Evolutionary conservation across 1,140 invertebrate genomes (phyloP).

Genomic region (Hetaerina americana): DNA sequence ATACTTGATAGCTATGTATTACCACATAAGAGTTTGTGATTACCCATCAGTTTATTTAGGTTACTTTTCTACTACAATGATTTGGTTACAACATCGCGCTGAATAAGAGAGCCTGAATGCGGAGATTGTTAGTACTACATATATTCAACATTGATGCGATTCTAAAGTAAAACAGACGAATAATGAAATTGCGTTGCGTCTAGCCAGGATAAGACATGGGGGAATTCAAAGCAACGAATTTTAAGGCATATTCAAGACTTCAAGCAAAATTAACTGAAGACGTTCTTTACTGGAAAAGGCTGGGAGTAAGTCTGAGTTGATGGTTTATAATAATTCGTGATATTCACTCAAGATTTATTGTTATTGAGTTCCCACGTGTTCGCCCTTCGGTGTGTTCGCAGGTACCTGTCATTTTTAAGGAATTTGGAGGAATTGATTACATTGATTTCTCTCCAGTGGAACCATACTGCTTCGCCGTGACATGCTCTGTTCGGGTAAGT

Average conservation of each 20-base stretch:
- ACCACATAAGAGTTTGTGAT: no score
- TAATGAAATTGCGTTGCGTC: no score
- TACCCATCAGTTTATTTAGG: no score
- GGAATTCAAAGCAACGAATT: conserved; percentile 58
- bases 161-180: no score
- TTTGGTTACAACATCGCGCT: no score
- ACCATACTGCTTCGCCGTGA: conserved; percentile 79
- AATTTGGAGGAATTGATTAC: conserved; percentile 81
- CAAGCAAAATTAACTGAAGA: conserved; percentile 56
- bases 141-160: no score
- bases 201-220: no score
- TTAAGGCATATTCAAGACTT: conserved; percentile 51
- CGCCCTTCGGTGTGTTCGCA: conserved; percentile 32
- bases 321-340: conserved; percentile 2
- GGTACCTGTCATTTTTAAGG: conserved; percentile 78
- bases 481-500: conserved; percentile 71
- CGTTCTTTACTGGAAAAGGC: conserved; percentile 71
- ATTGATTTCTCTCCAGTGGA: conserved; percentile 79
- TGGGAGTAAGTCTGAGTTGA: conserved; percentile 44
- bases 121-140: no score
- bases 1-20: no score
- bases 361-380: conserved; percentile 6
- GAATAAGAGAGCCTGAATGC: no score
- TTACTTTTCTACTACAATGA: no score
- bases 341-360: neutral